Evolutionary conservation across 2,113 vertebrate species (phyloP).

Genomic region (Odobenus rosmarus): DNA sequence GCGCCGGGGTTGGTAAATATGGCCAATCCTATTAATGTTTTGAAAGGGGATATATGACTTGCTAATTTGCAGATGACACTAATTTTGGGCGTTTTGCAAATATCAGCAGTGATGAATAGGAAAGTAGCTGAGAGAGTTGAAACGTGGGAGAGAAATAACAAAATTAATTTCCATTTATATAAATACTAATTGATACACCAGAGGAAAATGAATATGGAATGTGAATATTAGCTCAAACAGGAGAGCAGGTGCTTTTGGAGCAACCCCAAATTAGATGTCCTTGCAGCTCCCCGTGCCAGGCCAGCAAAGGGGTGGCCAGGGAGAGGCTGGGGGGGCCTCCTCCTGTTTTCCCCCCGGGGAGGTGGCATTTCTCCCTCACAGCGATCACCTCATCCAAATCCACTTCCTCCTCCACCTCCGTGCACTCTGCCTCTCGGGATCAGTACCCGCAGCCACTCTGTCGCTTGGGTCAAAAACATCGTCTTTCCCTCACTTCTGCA

Average conservation of each 20-base stretch:
- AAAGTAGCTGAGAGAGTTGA: conserved; percentile 61
- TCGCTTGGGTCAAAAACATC: not conserved
- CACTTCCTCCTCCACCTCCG: not conserved
- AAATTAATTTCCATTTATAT: conserved; percentile 76
- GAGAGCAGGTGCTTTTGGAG: not conserved
- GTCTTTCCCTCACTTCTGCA: not conserved
- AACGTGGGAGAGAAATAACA: conserved; percentile 62
- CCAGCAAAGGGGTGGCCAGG: not conserved
- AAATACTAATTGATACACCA: conserved; percentile 75
- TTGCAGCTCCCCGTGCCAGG: not conserved
- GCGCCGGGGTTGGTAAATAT: not conserved
- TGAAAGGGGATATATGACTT: conserved; percentile 69
- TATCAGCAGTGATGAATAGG: conserved; percentile 69
- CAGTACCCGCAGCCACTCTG: fast-evolving
- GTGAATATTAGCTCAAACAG: conserved; percentile 34
- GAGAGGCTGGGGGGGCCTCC: not conserved
- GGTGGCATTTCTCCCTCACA: not conserved
- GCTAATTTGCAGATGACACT: conserved; percentile 73
- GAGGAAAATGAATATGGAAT: conserved; percentile 62
- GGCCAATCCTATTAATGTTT: conserved; percentile 50
- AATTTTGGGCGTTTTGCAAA: conserved; percentile 78
- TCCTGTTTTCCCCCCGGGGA: not conserved
- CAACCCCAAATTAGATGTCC: not conserved
- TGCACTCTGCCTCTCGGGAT: not conserved
- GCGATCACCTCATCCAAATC: not conserved